phyloP scores from a whole-genome alignment of 1,140 invertebrate genomes.

The Drosophila novamexicana region DNA sequence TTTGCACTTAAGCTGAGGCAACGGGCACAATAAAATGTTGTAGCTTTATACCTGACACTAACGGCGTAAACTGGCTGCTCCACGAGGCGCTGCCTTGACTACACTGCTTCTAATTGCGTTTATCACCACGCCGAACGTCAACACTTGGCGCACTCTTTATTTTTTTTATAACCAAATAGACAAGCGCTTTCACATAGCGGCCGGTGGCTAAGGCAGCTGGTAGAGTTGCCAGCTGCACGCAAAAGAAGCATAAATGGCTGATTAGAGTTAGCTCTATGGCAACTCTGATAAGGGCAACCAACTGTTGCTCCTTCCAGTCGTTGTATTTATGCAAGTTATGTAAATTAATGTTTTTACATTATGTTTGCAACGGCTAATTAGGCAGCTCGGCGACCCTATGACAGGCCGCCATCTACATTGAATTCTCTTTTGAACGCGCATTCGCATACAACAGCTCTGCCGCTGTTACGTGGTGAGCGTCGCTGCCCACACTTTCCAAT shows the following conservation, averaged over 20 bases:
- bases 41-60: constrained; percentile 31
- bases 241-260: neutral
- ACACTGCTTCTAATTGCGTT: constrained; percentile 48
- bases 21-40: constrained; percentile 49
- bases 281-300: constrained; percentile 25
- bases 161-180: constrained; percentile 1
- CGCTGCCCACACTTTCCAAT: constrained; percentile 53
- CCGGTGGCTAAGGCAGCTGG: constrained; percentile 38
- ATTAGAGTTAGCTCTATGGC: constrained; percentile 6
- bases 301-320: constrained; percentile 39
- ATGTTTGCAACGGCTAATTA: constrained; percentile 1
- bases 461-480: constrained; percentile 70
- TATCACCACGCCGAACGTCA: constrained; percentile 47
- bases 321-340: constrained; percentile 32
- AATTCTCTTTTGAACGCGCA: constrained; percentile 31
- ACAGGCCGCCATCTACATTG: constrained; percentile 29
- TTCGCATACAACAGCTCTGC: constrained; percentile 54
- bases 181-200: constrained; percentile 22
- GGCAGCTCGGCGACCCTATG: constrained; percentile 24
- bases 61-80: constrained; percentile 20
- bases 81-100: constrained; percentile 1
- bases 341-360: constrained; percentile 7
- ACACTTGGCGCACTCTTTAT: constrained; percentile 30
- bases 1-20: constrained; percentile 55
- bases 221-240: constrained; percentile 55